A percentile compares a stretch with the other conserved stretches of the same genome.
These are phyloP conservation scores for Phengaris arion DNA, from an alignment of 2,888 invertebrate genomes.

Conservation along the genomic window DNA sequence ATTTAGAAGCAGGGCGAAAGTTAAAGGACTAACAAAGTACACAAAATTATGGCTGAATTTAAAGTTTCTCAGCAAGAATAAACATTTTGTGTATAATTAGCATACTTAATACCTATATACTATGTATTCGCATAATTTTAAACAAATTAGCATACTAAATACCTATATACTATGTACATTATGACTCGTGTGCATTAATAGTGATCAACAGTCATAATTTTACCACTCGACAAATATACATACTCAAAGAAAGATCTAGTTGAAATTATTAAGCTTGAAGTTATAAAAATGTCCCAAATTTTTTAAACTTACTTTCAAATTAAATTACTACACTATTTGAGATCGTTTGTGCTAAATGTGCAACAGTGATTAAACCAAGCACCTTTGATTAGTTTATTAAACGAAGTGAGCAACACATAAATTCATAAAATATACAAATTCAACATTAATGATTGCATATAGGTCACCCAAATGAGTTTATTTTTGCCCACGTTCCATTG, in stretches of 20 bases:
- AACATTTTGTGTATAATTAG: background rate
- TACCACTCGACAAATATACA: too few species aligned
- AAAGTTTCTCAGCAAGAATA: background rate
- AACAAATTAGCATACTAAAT: too few species aligned
- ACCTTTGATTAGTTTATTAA: background rate
- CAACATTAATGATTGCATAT: slow-evolving; percentile 15
- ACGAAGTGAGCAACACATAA: background rate
- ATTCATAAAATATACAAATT: background rate
- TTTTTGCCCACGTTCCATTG: background rate
- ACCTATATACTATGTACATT: background rate
- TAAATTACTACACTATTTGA: background rate
- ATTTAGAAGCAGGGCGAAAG: too few species aligned
- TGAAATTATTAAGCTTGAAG: too few species aligned
- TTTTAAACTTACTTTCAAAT: background rate
- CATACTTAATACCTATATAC: background rate
- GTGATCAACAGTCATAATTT: background rate
- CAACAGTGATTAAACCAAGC: slow-evolving; percentile 1
- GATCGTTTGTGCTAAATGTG: background rate
- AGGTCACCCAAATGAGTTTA: slow-evolving; percentile 17
- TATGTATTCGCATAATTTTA: background rate
- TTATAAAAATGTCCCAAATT: too few species aligned
- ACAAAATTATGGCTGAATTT: too few species aligned
- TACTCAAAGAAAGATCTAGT: too few species aligned
- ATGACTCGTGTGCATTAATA: background rate
- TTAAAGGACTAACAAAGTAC: too few species aligned